These are phyloP conservation scores for Pseudanteris insignis DNA, from an alignment of 2,888 invertebrate genomes.

Conservation along the genomic window DNA sequence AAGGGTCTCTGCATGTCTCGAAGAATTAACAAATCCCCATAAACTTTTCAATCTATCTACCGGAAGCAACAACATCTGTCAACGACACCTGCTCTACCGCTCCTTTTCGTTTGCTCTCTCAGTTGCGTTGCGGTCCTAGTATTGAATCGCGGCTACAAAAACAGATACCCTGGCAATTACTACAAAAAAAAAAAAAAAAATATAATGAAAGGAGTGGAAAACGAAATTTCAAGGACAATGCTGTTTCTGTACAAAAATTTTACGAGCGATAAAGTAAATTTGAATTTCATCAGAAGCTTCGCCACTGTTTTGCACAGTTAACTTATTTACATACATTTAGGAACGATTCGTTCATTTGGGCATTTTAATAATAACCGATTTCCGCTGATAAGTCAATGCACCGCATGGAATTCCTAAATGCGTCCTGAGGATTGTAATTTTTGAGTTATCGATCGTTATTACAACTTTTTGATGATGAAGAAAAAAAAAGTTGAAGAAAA, in stretches of 20 bases:
- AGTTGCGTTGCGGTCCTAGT: constrained; percentile 8
- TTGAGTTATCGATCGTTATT: too few species aligned
- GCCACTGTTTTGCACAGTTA: constrained; percentile 10
- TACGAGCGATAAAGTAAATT: constrained; percentile 24
- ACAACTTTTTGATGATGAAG: too few species aligned
- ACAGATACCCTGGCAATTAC: constrained; percentile 26
- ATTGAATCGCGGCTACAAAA: constrained; percentile 12
- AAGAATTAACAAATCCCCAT: constrained; percentile 43
- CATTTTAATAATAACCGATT: constrained; percentile 12
- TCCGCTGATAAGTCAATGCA: constrained; percentile 9
- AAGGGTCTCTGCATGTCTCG: constrained; percentile 25
- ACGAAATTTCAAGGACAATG: constrained; percentile 14
- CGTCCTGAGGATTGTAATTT: constrained; percentile 8
- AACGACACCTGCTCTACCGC: constrained; percentile 53
- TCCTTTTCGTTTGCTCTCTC: constrained; percentile 19
- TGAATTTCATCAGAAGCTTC: constrained; percentile 24
- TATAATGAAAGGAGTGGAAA: background rate
- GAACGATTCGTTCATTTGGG: constrained; percentile 5
- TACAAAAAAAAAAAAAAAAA: constrained; percentile 12
- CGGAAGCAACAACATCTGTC: constrained; percentile 60
- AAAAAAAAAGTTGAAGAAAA: constrained; percentile 7
- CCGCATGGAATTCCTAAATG: constrained; percentile 3
- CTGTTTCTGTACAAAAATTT: constrained; percentile 22
- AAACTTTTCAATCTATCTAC: constrained; percentile 46
- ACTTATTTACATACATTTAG: constrained; percentile 19